Evolutionary conservation across 92 coral and sea anemone species (phyloP).

Genomic region (Siderastrea radians): DNA sequence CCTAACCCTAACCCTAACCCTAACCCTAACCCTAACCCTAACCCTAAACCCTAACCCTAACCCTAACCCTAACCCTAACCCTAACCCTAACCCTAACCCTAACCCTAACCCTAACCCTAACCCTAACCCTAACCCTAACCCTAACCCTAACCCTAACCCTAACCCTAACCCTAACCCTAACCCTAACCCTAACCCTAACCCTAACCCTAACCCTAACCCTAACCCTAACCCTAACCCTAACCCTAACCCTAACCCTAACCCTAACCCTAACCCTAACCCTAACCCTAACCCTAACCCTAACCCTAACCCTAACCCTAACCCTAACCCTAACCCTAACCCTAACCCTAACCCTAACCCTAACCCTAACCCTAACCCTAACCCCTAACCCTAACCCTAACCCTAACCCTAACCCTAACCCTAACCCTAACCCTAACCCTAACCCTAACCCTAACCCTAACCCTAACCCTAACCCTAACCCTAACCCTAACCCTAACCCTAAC

Average conservation of each 20-base stretch:
- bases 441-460: slow-evolving; percentile 63
- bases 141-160: slow-evolving; percentile 33
- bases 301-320: slow-evolving; percentile 1
- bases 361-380: slow-evolving; percentile 53
- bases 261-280: slow-evolving; percentile 53
- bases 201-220: slow-evolving; percentile 40
- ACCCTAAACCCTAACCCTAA: slow-evolving; percentile 63
- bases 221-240: slow-evolving; percentile 58
- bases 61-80: slow-evolving; percentile 69
- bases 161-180: slow-evolving; percentile 45
- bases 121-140: slow-evolving; percentile 53
- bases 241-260: slow-evolving; percentile 55
- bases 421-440: slow-evolving; percentile 58
- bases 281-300: slow-evolving; percentile 34
- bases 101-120: slow-evolving; percentile 40
- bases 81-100: slow-evolving; percentile 56
- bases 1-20: slow-evolving; percentile 71
- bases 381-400: slow-evolving; percentile 47
- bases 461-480: slow-evolving; percentile 15
- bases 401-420: slow-evolving; percentile 63
- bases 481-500: slow-evolving; percentile 54
- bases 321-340: slow-evolving; percentile 43
- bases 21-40: slow-evolving; percentile 61
- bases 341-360: slow-evolving; percentile 45
- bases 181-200: slow-evolving; percentile 51